Evolutionary conservation across 1,140 invertebrate genomes (phyloP).

Genomic region (Pinna nobilis): DNA sequence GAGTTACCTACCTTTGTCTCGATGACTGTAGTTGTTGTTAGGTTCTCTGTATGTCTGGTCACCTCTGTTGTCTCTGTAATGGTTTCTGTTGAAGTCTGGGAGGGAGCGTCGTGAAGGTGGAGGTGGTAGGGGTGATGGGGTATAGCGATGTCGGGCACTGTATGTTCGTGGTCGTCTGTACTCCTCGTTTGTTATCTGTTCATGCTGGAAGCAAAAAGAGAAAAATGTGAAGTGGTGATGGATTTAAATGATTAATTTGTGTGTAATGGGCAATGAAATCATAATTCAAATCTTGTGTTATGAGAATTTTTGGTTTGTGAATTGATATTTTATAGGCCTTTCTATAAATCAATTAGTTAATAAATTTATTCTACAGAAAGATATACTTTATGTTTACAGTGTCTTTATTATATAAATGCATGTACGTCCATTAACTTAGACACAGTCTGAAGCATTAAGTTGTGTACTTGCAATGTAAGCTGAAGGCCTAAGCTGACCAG

Average conservation of each 20-base stretch:
- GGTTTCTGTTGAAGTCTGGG: constrained; percentile 57
- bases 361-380: no score
- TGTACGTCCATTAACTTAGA: no score
- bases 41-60: constrained; percentile 33
- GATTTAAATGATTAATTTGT: not conserved
- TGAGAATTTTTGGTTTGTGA: no score
- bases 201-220: constrained; percentile 48
- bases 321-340: no score
- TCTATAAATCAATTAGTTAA: no score
- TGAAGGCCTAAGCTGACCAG: no score
- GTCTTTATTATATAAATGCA: no score
- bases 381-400: no score
- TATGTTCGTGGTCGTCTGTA: constrained; percentile 56
- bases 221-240: not conserved
- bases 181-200: constrained; percentile 58
- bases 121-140: constrained; percentile 54
- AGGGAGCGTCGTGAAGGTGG: constrained; percentile 61
- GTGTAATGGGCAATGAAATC: not conserved
- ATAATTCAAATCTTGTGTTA: not conserved
- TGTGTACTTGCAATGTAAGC: no score
- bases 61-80: no score
- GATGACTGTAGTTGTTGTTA: constrained; percentile 4
- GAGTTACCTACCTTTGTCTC: constrained; percentile 32
- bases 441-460: no score
- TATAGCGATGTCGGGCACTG: constrained; percentile 57